phyloP scores from a whole-genome alignment of 2,888 invertebrate species.

The Troglohyphantes excavatus region DNA sequence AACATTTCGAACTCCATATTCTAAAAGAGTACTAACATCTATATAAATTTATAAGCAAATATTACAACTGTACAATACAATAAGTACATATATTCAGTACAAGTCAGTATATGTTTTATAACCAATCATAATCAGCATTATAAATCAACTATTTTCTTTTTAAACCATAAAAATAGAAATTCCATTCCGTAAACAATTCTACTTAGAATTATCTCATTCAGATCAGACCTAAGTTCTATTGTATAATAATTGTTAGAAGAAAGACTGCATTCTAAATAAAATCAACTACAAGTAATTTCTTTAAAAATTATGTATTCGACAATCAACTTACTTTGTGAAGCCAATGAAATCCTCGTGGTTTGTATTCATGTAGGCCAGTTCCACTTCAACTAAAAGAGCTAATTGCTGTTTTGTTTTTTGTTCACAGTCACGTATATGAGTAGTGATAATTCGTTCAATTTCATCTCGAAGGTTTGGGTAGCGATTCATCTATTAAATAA shows the following conservation, averaged over 20 bases:
- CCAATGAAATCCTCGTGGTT: constrained; percentile 99
- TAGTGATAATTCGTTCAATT: constrained; percentile 97
- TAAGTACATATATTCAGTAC: no score
- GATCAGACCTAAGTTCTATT: no score
- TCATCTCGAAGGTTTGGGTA: constrained; percentile 99
- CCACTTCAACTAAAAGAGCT: constrained; percentile 89
- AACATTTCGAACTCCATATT: no score
- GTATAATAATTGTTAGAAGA: not conserved
- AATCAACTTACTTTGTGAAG: constrained; percentile 92
- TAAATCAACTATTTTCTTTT: no score
- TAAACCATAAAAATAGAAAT: no score
- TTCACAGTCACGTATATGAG: constrained; percentile 95
- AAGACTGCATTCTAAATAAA: not conserved
- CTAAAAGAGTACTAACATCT: no score
- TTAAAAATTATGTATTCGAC: not conserved
- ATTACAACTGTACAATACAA: no score
- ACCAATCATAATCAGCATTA: not conserved
- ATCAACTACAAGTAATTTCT: not conserved
- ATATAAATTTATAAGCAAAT: no score
- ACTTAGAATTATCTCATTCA: no score
- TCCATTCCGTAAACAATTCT: no score
- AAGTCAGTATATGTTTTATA: not conserved
- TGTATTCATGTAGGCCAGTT: constrained; percentile 99
- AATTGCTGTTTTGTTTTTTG: constrained; percentile 98
- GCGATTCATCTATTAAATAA: constrained; percentile 90